Evolutionary conservation across 2,888 invertebrate genomes (phyloP), one percentile per base, ranked within the genome.

Genomic region (Drosophila colorata): DNA sequence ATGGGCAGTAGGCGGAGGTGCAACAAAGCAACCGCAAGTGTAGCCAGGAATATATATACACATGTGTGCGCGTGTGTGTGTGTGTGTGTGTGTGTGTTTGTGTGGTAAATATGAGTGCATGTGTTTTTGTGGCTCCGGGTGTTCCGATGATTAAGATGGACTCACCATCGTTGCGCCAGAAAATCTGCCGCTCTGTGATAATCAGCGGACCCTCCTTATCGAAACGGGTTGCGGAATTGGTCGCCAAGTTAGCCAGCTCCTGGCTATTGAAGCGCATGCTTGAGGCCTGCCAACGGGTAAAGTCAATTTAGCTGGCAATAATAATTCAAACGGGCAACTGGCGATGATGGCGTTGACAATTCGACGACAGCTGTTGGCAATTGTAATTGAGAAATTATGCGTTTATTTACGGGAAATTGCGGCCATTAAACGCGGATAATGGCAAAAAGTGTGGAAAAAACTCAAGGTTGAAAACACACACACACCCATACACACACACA

Each of bases 241-340:
- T 95, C 69, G 98, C 98, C 92, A 98, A 93, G 59, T 96, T 95
- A 78, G 95, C 94, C 88, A 98, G 93, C 93, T 98, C 98, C 91
- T 96, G 96, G 92, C 96, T 96, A 92, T 98, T 98, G 93, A 96
- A 98, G 92, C 98, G 95, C 98, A 98, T 98, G 85, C 88, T 91
- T 70, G 52, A 37, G 47, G 46, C 33, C 64, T 31, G 3, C 8
- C 47, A 43, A 43, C 51, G 33, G 18, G 9, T 20, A 38, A 37
- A n/a, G n/a, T n/a, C n/a, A n/a, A n/a, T n/a, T n/a, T n/a, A n/a
- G n/a, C n/a, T n/a, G n/a, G n/a, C n/a, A n/a, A n/a, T n/a, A n/a
- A n/a, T n/a, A n/a, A n/a, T n/a, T n/a, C n/a, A n/a, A n/a, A 47
- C 33, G 31, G 38, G 51, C 43, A 38, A 38, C 11, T 33, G n/a